Percentiles rank a stretch among this genome's conserved stretches.
Evolutionary conservation across 2,888 invertebrate genomes (phyloP).

Genomic region (Copidosoma aretas): DNA sequence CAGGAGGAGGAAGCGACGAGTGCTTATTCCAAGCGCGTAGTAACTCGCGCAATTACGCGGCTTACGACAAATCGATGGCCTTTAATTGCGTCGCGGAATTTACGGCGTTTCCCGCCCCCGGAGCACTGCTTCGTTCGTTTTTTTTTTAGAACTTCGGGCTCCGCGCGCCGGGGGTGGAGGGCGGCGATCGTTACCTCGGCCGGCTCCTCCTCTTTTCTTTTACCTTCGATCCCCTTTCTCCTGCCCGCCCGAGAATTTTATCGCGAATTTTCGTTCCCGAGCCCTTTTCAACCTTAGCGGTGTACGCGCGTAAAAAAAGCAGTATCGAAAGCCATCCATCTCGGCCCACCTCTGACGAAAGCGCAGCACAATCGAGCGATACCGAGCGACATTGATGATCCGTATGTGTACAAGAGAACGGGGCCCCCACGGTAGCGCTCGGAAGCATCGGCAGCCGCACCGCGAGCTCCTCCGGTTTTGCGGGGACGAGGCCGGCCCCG

Average conservation of each 20-base stretch:
- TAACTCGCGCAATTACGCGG: constrained; percentile 61
- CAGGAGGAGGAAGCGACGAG: constrained; percentile 31
- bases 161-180: neutral
- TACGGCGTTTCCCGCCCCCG: constrained; percentile 41
- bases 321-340: constrained; percentile 36
- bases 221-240: neutral
- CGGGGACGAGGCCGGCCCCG: constrained; percentile 47
- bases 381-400: neutral
- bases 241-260: neutral
- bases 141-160: constrained; percentile 12
- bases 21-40: constrained; percentile 59
- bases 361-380: constrained; percentile 29
- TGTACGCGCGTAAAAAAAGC: too few species aligned
- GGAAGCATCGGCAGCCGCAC: constrained; percentile 54
- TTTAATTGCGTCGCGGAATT: constrained; percentile 59
- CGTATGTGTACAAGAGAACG: neutral
- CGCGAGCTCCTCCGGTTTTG: constrained; percentile 54
- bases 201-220: neutral
- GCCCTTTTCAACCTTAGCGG: too few species aligned
- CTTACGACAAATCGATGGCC: constrained; percentile 61
- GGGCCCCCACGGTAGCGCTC: constrained; percentile 56
- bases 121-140: neutral
- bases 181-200: too few species aligned
- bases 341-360: constrained; percentile 27
- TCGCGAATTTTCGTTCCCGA: too few species aligned